Percentiles rank a stretch among this genome's conserved stretches.
Conservation (phyloP, 2,797 vertebrate species). For the Mormyrus proboscirostris region DNA sequence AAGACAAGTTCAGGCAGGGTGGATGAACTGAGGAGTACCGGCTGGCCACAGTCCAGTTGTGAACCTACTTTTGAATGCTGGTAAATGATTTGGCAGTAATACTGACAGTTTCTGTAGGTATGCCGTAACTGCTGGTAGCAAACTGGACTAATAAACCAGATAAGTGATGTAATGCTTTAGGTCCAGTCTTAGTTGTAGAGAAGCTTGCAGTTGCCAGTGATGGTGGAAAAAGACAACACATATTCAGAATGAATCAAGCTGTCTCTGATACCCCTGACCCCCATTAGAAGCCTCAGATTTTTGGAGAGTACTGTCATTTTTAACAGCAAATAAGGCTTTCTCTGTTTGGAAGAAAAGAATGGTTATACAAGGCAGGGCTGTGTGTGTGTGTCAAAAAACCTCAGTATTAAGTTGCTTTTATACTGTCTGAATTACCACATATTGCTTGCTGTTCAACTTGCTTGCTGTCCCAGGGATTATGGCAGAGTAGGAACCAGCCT, state of each 20-base stretch:
- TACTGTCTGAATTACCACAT: slow-evolving; percentile 31
- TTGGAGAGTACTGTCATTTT: slow-evolving; percentile 49
- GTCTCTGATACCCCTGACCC: slow-evolving; percentile 53
- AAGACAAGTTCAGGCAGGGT: not conserved
- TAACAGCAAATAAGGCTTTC: slow-evolving; percentile 24
- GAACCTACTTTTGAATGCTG: not conserved
- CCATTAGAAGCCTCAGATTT: slow-evolving; percentile 58
- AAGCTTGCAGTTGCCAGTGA: slow-evolving; percentile 19
- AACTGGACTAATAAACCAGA: not conserved
- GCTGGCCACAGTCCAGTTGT: not conserved
- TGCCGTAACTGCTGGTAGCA: not conserved
- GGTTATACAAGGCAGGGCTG: not conserved
- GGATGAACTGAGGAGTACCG: not conserved
- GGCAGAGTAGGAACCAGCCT: slow-evolving; percentile 22
- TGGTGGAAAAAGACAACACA: slow-evolving; percentile 45
- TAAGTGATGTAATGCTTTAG: not conserved
- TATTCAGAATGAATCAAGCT: slow-evolving; percentile 50
- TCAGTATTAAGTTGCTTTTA: slow-evolving; percentile 31
- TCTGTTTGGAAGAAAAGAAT: slow-evolving; percentile 18
- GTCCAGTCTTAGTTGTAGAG: not conserved
- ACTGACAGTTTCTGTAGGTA: not conserved
- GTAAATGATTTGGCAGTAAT: not conserved
- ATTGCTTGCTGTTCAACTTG: slow-evolving; percentile 14
- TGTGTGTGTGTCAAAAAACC: not conserved
- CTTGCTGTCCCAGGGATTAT: slow-evolving; percentile 31